Percentiles rank a stretch among this genome's conserved stretches.
These are phyloP conservation scores for Trichonephila clavipes DNA, from an alignment of 1,140 invertebrate species.

Conservation along the genomic window DNA sequence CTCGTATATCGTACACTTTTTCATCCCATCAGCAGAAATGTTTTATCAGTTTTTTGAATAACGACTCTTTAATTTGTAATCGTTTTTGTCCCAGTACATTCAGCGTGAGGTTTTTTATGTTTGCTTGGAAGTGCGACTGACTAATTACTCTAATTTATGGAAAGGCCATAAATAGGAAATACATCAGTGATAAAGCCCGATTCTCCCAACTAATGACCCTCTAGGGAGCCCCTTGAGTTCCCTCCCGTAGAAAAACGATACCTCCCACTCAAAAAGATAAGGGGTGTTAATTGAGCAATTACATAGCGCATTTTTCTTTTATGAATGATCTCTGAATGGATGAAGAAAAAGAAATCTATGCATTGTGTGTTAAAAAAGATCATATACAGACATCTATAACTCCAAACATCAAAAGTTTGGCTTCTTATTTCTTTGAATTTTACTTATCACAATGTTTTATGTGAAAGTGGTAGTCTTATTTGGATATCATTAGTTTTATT, in stretches of 20 bases:
- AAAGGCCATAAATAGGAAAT: not conserved
- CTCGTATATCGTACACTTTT: not conserved
- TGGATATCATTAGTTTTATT: too few species aligned
- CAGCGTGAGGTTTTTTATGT: not conserved
- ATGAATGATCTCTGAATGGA: not conserved
- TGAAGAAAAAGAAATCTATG: not conserved
- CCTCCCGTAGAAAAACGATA: not conserved
- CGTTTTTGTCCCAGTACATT: not conserved
- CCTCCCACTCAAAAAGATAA: not conserved
- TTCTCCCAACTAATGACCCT: not conserved
- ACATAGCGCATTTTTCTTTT: not conserved
- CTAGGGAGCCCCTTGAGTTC: not conserved
- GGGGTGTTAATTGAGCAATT: constrained; percentile 48
- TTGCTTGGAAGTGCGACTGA: not conserved
- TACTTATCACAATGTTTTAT: too few species aligned
- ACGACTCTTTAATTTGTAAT: not conserved
- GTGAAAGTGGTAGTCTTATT: too few species aligned
- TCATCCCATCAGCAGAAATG: not conserved
- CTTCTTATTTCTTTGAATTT: too few species aligned
- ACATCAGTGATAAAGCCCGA: not conserved
- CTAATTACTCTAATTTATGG: constrained; percentile 30
- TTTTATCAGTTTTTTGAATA: constrained; percentile 6
- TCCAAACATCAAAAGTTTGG: too few species aligned
- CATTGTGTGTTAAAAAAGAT: not conserved
- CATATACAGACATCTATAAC: too few species aligned